Evolutionary conservation across 2,888 invertebrate genomes (phyloP), one percentile per base, ranked within the genome.

Genomic region (Ormyrus pomaceus): DNA sequence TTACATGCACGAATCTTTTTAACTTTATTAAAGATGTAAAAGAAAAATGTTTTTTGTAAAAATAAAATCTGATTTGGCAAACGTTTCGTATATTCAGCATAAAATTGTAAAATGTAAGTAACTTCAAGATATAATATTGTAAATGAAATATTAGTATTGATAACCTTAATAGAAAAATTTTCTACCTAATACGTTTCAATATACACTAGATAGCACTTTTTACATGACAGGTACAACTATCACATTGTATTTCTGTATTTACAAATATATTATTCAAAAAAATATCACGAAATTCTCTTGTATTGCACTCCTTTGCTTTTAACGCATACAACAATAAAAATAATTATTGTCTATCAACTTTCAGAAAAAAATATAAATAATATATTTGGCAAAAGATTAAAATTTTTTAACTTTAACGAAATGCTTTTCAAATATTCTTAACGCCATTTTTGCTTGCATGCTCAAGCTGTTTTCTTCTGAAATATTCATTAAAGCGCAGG

Each of bases 401-500:
- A 53, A 65, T 53, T 69, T 71, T 2, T 68, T 55, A 73, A 48
- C 69, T 1, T 48, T 59, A 74, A 48, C 9, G 48, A 50, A 48
- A 19, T 50, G 8, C 9, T 65, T 69, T 55, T 79, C 51, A 82
- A 73, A 82, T 65, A 56, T 79, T 79, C 11, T 75, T 81, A 73
- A 79, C 19, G 48, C 77, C 79, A 51, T 70, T 75, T 45, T 72
- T 75, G 65, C 19, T 75, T 11, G 45, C 50, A 45, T 65, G 8
- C 55, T 74, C 74, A n/a, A 77, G 9, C 59, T 73, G 51, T 91
- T 94, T 95, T 84, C 92, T 92, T 77, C 93, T 92, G 87, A 94
- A 94, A 91, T 96, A 96, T 90, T 95, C 95, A 83, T 93, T 93
- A 82, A 96, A 92, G 84, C 96, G 93, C 84, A 94, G 92, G 87